Evolutionary conservation across 2,888 invertebrate genomes (phyloP), one percentile per base, ranked within the genome.

Genomic region (Pristionchus mayeri): DNA sequence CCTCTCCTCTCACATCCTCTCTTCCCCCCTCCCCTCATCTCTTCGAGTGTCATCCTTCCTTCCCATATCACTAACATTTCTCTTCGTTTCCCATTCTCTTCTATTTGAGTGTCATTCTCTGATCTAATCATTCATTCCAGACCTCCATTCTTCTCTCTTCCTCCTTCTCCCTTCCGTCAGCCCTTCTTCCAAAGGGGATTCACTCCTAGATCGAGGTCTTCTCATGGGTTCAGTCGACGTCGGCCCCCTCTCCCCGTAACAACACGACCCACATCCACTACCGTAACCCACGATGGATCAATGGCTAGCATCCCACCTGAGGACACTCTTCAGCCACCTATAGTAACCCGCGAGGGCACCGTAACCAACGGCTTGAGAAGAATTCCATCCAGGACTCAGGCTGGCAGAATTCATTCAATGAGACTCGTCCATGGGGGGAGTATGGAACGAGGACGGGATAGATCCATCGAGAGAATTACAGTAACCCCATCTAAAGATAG

Each of bases 281-380:
- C 76, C 50, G 50, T 78, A 78, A 78, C 76, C 76, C 76, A 78
- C 30, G 50, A 78, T 78, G 50, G 50, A 48, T 50, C 76, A n/a
- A 50, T 50, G 76, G 30, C 50, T 78, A 50, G 30, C 76, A 9
- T 9, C 7, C 30, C 50, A 50, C 16, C 27, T 40, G 71, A 71
- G 71, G 21, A 78, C 50, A 48, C 50, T 78, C 48, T 50, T 21
- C 48, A 18, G 16, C 76, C 50, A 50, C 76, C 76, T 50, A 78
- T 50, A 37, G 76, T 78, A 78, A 78, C 76, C 48, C 50, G 76
- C 30, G 76, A 50, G 34, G 76, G 76, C 48, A 78, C 50, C 50
- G 76, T 78, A 50, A 78, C 76, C 50, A 78, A 50, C n/a, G 50
- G 27, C 34, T 78, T 78, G 27, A 78, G 50, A 16, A 24, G 76